Conservation (phyloP, 2,113 vertebrate genomes). For the Chaenogobius annularis region DNA sequence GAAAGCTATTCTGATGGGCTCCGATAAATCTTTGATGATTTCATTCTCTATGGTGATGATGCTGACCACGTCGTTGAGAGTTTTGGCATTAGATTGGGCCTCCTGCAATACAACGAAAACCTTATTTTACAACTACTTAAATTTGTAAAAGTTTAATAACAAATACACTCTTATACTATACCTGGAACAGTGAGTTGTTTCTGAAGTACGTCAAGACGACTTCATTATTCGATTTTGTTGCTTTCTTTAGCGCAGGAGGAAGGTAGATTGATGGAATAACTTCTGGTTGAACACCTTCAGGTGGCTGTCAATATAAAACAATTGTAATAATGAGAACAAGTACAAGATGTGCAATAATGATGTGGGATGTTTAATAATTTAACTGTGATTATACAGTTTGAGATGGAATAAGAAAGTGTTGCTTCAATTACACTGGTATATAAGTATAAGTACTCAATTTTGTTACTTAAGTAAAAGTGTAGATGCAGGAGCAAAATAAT, state of each 20-base stretch:
- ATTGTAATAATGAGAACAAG: not conserved
- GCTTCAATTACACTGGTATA: no score
- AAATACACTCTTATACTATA: slow-evolving; percentile 25
- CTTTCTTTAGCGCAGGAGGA: slow-evolving; percentile 50
- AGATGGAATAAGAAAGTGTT: no score
- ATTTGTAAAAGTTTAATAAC: not conserved
- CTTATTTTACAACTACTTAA: not conserved
- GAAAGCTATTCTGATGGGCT: slow-evolving; percentile 70
- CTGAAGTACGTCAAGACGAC: slow-evolving; percentile 60
- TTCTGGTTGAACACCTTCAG: not conserved
- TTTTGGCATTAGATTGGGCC: not conserved
- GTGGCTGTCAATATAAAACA: slow-evolving; percentile 28
- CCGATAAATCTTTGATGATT: slow-evolving; percentile 54
- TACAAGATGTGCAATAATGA: not conserved
- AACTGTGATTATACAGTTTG: not conserved
- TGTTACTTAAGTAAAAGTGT: no score
- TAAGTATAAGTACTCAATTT: no score
- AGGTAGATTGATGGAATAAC: slow-evolving; percentile 37
- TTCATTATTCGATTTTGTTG: slow-evolving; percentile 30
- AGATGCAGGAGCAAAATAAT: no score
- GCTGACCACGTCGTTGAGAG: slow-evolving; percentile 66
- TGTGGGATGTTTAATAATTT: not conserved
- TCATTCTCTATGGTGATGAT: slow-evolving; percentile 74
- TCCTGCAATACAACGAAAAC: slow-evolving; percentile 31
- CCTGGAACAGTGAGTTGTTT: slow-evolving; percentile 65